Percentiles rank a stretch among this genome's conserved stretches.
phyloP scores from a whole-genome alignment of 2,113 vertebrate species.

The Oriolus oriolus region DNA sequence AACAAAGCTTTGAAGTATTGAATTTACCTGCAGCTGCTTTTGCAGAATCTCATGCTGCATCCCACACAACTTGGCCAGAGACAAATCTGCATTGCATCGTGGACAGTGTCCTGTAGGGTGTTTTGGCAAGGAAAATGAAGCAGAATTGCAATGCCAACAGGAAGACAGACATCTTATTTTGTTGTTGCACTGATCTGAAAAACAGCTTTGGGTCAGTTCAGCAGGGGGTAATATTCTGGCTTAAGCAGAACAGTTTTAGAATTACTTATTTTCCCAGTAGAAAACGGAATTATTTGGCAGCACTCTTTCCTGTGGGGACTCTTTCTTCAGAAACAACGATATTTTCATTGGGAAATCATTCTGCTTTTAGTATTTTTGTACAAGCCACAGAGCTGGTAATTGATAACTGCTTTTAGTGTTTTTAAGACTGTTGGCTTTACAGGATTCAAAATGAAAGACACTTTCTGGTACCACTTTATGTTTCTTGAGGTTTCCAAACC shows the following conservation, averaged over 20 bases:
- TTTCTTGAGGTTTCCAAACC: background rate
- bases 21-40: background rate
- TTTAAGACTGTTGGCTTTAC: background rate
- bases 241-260: background rate
- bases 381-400: background rate
- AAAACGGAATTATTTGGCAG: constrained; percentile 18
- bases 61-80: background rate
- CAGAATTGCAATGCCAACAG: background rate
- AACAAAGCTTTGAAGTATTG: background rate
- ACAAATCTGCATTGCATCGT: background rate
- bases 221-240: background rate
- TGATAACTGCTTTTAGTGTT: background rate
- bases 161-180: constrained; percentile 17
- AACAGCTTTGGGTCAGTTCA: constrained; percentile 21
- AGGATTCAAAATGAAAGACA: background rate
- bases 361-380: background rate
- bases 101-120: background rate
- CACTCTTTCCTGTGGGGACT: background rate
- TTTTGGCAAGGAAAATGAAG: background rate
- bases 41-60: background rate
- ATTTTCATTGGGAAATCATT: constrained; percentile 13
- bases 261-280: constrained; percentile 12
- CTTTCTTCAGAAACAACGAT: background rate
- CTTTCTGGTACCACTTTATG: background rate
- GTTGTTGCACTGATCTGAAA: background rate